Base-by-base conservation (phyloP, 1,140 invertebrate species). In the Lordiphosa stackelbergi region DNA sequence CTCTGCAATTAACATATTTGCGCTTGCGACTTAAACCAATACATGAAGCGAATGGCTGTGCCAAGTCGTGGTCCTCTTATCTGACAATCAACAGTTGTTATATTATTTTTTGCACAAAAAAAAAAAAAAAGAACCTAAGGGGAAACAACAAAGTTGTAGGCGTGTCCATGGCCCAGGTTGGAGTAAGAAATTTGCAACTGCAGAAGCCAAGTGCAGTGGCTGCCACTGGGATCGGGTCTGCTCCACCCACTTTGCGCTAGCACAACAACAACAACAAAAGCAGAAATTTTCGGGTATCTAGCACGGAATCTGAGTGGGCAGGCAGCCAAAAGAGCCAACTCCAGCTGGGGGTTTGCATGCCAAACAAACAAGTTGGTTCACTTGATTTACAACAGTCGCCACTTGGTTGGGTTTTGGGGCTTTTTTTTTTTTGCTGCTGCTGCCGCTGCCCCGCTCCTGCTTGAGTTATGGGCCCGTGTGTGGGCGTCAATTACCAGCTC, bases 191-290 rank as follows among this genome's bases (percentile, higher is more conserved):
- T 69, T 69, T 69, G 66, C 66, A 69, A 69, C 66, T 69, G 66
- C 70, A 73, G 70, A 63, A 73, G 70, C 63, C 63, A 73, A 73
- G 53, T 73, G 69, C 69, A 73, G 70, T 73, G 69, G 53, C 63
- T 73, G 63, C 66, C 66, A 69, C 66, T 57, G 66, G 65, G 65
- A 69, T 38, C 64, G 34, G 57, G 52, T 22, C 48, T 53, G 66
- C 56, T 59, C 65, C 66, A 69, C 66, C 66, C 66, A 69, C 55
- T 66, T 66, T 66, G 36, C 41, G 57, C 56, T 66, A 62, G 63
- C 24, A 11, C 19, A 11, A 34, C 19, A 11, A 45, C 46, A 22
- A 37, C 46, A 49, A 37, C 45, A 45, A 34, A 41, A 56, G 22
- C 51, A 53, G 35, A 51, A 57, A 66, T 52, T 72, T 61, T 69